These are phyloP conservation scores for Apeira syringaria DNA, from an alignment of 2,888 invertebrate genomes.

Conservation along the genomic window DNA sequence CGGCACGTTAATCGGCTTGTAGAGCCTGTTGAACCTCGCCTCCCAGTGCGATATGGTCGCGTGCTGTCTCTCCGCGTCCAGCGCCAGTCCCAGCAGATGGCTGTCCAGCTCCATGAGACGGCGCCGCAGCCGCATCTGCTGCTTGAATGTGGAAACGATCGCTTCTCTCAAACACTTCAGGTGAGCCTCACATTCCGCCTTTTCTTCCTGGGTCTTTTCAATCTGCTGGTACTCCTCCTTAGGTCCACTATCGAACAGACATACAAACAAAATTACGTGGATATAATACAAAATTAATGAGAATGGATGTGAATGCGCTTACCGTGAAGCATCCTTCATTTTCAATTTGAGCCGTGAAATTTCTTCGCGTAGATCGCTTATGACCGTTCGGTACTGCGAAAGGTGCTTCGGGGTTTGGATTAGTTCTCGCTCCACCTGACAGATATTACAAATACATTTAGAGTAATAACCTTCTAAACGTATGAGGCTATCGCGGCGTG, in stretches of 20 bases:
- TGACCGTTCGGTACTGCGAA: slow-evolving; percentile 93
- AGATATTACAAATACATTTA: too few species aligned
- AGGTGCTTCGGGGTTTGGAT: slow-evolving; percentile 89
- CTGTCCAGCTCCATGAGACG: slow-evolving; percentile 96
- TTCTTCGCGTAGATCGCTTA: slow-evolving; percentile 92
- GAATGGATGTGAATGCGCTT: slow-evolving; percentile 15
- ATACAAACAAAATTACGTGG: neutral
- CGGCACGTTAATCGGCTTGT: slow-evolving; percentile 84
- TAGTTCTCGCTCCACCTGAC: slow-evolving; percentile 86
- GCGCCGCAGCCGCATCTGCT: slow-evolving; percentile 94
- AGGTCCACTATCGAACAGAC: slow-evolving; percentile 37
- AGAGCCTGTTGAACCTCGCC: slow-evolving; percentile 90
- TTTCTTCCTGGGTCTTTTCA: slow-evolving; percentile 52
- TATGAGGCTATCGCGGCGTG: too few species aligned
- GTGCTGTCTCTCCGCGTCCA: slow-evolving; percentile 95
- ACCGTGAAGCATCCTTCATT: slow-evolving; percentile 88
- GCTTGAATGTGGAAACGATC: slow-evolving; percentile 94
- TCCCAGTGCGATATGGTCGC: slow-evolving; percentile 96
- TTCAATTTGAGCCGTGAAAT: slow-evolving; percentile 91
- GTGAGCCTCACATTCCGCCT: slow-evolving; percentile 68
- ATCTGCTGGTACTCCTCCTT: slow-evolving; percentile 57
- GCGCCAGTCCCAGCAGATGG: slow-evolving; percentile 91
- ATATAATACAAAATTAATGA: neutral
- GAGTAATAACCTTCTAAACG: too few species aligned
- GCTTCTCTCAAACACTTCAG: slow-evolving; percentile 90